A percentile compares a stretch with the other conserved stretches of the same genome.
Evolutionary conservation across 2,888 invertebrate genomes (phyloP).

Genomic region (Prenolepis imparis): DNA sequence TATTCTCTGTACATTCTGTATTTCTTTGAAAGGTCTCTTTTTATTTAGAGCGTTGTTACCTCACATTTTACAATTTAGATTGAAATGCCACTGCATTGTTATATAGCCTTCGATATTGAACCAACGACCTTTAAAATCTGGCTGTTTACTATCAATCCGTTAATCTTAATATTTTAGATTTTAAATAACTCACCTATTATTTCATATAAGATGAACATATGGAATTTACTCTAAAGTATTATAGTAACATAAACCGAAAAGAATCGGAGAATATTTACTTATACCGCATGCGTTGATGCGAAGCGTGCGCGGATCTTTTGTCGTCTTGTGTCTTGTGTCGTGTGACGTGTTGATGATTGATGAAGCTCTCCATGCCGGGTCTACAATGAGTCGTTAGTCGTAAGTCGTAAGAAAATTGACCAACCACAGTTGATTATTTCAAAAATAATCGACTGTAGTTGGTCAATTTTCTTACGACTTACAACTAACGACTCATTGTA

Average conservation of each 20-base stretch:
- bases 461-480: too few species aligned
- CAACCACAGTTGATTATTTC: too few species aligned
- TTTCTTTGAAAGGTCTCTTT: conserved; percentile 38
- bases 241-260: not conserved
- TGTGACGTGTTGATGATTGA: conserved; percentile 36
- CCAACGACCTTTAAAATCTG: conserved; percentile 58
- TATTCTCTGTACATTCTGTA: not conserved
- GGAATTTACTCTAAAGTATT: not conserved
- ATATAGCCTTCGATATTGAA: conserved; percentile 58
- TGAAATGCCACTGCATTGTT: conserved; percentile 72
- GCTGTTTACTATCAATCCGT: not conserved
- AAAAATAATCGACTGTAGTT: too few species aligned
- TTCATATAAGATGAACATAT: not conserved
- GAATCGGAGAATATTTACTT: not conserved
- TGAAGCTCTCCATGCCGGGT: too few species aligned
- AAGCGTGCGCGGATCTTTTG: conserved; percentile 47
- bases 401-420: too few species aligned
- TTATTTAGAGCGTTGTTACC: conserved; percentile 1
- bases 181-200: not conserved
- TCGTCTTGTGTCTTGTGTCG: not conserved
- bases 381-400: too few species aligned
- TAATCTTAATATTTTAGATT: conserved; percentile 1
- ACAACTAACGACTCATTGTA: too few species aligned
- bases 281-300: not conserved
- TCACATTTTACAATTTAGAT: conserved; percentile 25